phyloP scores from a whole-genome alignment of 2,113 vertebrate genomes.

The Sprattus sprattus region DNA sequence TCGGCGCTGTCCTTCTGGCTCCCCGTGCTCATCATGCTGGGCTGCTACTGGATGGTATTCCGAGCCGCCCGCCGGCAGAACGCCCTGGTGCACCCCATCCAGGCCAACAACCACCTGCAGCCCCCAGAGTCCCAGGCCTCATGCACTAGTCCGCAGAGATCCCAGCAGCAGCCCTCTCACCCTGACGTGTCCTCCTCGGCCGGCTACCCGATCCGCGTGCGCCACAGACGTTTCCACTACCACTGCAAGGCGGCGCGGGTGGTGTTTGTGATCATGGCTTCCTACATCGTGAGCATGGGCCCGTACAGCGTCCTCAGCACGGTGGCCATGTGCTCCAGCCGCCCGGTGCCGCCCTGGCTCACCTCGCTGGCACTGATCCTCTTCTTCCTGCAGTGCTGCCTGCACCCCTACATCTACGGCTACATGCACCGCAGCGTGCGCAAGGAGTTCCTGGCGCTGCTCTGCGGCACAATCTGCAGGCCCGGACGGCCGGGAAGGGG shows the following conservation, averaged over 20 bases:
- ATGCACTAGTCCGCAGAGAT: conserved; percentile 50
- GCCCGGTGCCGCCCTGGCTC: conserved; percentile 76
- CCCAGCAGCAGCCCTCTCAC: conserved; percentile 42
- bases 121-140: conserved; percentile 28
- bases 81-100: conserved; percentile 79
- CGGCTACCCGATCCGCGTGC: conserved; percentile 60
- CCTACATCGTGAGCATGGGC: conserved; percentile 83
- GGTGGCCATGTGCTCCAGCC: conserved; percentile 68
- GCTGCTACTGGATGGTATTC: conserved; percentile 87
- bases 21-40: conserved; percentile 80
- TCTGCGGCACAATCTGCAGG: conserved; percentile 76
- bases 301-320: conserved; percentile 81
- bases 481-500: conserved; percentile 62
- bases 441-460: conserved; percentile 74
- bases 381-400: conserved; percentile 86
- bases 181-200: conserved; percentile 51
- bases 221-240: conserved; percentile 77
- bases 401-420: conserved; percentile 85
- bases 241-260: conserved; percentile 85
- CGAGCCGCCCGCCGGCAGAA: conserved; percentile 82
- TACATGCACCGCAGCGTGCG: conserved; percentile 86
- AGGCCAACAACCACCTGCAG: conserved; percentile 58
- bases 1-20: conserved; percentile 79
- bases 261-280: conserved; percentile 85
- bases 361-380: conserved; percentile 80